Evolutionary conservation across 1,140 invertebrate genomes (phyloP).

Genomic region (Diorhabda elongata): DNA sequence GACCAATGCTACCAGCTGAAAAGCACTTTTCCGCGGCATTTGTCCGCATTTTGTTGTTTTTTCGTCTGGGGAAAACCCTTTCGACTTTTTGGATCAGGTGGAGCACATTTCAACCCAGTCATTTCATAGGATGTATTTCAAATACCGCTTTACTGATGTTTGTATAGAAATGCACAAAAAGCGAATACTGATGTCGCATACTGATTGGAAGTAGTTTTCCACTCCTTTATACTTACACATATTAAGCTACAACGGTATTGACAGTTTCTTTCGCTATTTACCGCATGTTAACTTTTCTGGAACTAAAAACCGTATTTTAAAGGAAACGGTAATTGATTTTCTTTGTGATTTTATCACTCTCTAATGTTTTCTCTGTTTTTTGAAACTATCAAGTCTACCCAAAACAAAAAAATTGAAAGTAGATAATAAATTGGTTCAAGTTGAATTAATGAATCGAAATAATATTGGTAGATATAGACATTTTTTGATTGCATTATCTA

Average conservation of each 20-base stretch:
- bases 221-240: not conserved
- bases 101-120: not conserved
- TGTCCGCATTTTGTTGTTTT: slow-evolving; percentile 2
- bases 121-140: not conserved
- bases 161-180: not conserved
- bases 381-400: too few species aligned
- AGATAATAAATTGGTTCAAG: too few species aligned
- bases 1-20: not conserved
- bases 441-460: too few species aligned
- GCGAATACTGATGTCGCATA: not conserved
- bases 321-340: too few species aligned
- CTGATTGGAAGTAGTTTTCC: not conserved
- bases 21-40: slow-evolving; percentile 1
- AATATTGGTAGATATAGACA: too few species aligned
- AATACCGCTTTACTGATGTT: not conserved
- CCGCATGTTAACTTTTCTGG: not conserved
- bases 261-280: not conserved
- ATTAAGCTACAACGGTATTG: not conserved
- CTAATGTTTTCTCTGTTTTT: too few species aligned
- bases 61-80: not conserved
- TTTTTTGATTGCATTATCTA: too few species aligned
- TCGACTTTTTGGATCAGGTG: not conserved
- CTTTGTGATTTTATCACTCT: too few species aligned
- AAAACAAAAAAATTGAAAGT: too few species aligned
- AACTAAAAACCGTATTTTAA: not conserved